Conservation (phyloP, 2,888 invertebrate species). For the Drosophila infuscata region DNA sequence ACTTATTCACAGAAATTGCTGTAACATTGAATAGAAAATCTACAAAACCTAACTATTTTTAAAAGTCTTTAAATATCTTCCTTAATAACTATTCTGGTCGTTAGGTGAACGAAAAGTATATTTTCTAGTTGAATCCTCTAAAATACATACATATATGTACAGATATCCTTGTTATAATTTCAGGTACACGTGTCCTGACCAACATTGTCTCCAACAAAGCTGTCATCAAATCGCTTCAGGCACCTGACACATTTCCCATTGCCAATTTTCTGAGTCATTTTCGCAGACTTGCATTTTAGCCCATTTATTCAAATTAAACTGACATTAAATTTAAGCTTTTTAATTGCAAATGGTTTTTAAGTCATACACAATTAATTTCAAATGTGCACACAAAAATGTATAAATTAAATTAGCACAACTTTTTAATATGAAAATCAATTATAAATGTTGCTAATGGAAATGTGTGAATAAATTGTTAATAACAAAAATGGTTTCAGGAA, state of each 20-base stretch:
- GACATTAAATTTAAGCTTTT: not conserved
- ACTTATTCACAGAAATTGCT: no score
- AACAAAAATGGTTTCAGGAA: constrained; percentile 9
- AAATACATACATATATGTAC: not conserved
- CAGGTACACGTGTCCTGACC: not conserved
- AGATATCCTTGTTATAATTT: not conserved
- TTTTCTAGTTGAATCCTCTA: not conserved
- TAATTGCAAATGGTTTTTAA: not conserved
- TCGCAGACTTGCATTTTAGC: not conserved
- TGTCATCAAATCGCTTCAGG: not conserved
- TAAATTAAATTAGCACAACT: constrained; percentile 6
- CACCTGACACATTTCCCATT: constrained; percentile 5
- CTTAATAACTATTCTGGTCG: not conserved
- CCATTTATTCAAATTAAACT: constrained; percentile 1
- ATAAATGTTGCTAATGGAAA: constrained; percentile 4
- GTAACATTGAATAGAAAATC: no score
- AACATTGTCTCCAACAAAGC: not conserved
- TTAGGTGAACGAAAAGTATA: not conserved
- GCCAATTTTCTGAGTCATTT: constrained; percentile 12
- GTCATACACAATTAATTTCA: not conserved
- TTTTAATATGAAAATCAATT: constrained; percentile 24
- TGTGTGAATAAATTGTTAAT: not conserved
- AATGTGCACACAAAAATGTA: constrained; percentile 2
- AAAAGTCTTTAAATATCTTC: no score
- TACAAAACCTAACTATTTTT: no score